Evolutionary conservation across 2,113 vertebrate species (phyloP).

Genomic region (Egretta garzetta): DNA sequence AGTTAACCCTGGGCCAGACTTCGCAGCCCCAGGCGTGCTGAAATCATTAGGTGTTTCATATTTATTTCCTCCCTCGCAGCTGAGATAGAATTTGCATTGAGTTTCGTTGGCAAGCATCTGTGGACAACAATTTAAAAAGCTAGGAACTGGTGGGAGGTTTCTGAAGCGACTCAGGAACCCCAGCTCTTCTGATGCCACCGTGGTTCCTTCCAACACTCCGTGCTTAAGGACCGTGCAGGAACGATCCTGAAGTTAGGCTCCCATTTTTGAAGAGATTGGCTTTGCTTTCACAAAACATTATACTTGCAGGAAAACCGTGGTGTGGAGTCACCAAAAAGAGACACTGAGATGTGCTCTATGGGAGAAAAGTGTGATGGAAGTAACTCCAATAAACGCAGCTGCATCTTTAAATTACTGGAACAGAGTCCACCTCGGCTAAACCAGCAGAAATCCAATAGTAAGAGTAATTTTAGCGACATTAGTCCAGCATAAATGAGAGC

Average conservation of each 20-base stretch:
- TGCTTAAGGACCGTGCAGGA: neutral
- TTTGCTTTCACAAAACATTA: neutral
- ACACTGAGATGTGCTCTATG: neutral
- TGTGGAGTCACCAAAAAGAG: neutral
- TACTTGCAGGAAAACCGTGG: neutral
- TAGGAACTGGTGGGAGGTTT: neutral
- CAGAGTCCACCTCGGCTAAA: neutral
- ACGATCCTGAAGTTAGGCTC: neutral
- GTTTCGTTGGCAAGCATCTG: neutral
- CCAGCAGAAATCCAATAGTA: neutral
- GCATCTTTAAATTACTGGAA: neutral
- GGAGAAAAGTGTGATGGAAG: neutral
- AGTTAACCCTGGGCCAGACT: neutral
- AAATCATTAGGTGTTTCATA: constrained; percentile 36
- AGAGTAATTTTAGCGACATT: neutral
- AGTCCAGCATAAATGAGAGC: constrained; percentile 15
- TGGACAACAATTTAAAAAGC: neutral
- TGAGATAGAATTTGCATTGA: neutral
- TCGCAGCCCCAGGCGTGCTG: neutral
- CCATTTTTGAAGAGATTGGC: neutral
- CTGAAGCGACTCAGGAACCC: neutral
- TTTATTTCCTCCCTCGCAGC: constrained; percentile 22
- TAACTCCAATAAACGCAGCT: neutral
- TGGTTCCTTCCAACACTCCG: neutral
- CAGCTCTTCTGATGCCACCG: neutral